phyloP scores from a whole-genome alignment of 2,113 vertebrate species.

The Atrichornis clamosus region DNA sequence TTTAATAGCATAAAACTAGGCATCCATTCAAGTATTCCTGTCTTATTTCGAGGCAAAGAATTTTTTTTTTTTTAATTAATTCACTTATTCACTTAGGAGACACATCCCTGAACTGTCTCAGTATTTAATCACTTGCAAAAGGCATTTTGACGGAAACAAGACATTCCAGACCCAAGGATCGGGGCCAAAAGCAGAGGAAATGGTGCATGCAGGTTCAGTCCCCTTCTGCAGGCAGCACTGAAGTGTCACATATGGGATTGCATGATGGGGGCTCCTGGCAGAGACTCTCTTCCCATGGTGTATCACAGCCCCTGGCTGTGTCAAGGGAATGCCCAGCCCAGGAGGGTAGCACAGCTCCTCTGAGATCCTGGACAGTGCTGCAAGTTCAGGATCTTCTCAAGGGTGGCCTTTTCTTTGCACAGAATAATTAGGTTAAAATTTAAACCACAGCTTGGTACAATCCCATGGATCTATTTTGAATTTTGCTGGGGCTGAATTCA shows the following conservation, averaged over 20 bases:
- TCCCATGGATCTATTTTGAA: not conserved
- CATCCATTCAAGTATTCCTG: not conserved
- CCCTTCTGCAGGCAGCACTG: rapidly evolving
- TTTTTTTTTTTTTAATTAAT: not conserved
- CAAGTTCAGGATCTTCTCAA: not conserved
- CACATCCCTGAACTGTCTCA: not conserved
- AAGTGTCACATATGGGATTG: not conserved
- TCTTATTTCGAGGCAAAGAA: not conserved
- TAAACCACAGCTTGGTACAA: not conserved
- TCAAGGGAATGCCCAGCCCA: not conserved
- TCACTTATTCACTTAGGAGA: not conserved
- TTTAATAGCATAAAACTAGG: not conserved
- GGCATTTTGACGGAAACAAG: not conserved
- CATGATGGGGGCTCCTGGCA: not conserved
- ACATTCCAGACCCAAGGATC: not conserved
- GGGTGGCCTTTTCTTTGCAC: not conserved
- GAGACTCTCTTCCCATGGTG: not conserved
- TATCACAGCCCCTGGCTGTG: rapidly evolving
- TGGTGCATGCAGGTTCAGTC: not conserved
- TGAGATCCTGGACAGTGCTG: not conserved
- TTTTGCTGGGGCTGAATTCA: not conserved
- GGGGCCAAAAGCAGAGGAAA: not conserved
- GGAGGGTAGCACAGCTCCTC: not conserved
- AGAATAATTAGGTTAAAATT: not conserved
- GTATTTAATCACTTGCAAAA: not conserved